Evolutionary conservation across 92 coral and sea anemone genomes (phyloP), one percentile per base, ranked within the genome.

Genomic region (Pocillopora grandis): DNA sequence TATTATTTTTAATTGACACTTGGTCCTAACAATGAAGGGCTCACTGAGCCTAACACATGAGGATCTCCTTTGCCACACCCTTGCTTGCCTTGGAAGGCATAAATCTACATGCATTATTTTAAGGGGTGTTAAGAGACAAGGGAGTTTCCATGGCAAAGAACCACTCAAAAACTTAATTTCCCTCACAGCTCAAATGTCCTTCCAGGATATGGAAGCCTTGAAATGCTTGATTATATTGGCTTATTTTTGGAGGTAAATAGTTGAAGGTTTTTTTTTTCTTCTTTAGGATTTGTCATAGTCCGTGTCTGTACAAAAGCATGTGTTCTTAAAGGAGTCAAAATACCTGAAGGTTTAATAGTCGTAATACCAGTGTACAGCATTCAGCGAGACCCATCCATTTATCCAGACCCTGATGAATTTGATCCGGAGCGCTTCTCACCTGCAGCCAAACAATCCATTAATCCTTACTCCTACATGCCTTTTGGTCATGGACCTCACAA

Each of bases 361-460:
- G 20, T 74, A 11, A 79, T 89, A 60, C 89, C 92, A 36, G 88
- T 76, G 35, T 68, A 85, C 87, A 82, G 70, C 62, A 72, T 89
- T 52, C 92, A 89, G 21, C 76, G 72, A 55, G 92, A 89, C 85
- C 90, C 92, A 31, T 48, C 87, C 48, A 33, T 80, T 79, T 89
- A 80, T 68, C 94, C 92, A 12, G 77, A 91, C 62, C 94, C 94
- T 10, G 94, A 88, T 19, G 86, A 66, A 62, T 91, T 91, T 62
- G 88, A 91, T 62, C 92, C 92, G 56, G 89, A 76, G 82, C 87
- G 94, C 48, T 91, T 91, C 72, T 72, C 77, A 17, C 80, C 86
- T 62, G 87, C 75, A 55, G 90, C 86, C 58, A 92, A 92, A 73
- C 86, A 83, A 85, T 89, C 90, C 83, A 91, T 89, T 76, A 85